A percentile compares a stretch with the other conserved stretches of the same genome.
Evolutionary conservation across 1,140 invertebrate genomes (phyloP).

Genomic region (Colletes gigas): DNA sequence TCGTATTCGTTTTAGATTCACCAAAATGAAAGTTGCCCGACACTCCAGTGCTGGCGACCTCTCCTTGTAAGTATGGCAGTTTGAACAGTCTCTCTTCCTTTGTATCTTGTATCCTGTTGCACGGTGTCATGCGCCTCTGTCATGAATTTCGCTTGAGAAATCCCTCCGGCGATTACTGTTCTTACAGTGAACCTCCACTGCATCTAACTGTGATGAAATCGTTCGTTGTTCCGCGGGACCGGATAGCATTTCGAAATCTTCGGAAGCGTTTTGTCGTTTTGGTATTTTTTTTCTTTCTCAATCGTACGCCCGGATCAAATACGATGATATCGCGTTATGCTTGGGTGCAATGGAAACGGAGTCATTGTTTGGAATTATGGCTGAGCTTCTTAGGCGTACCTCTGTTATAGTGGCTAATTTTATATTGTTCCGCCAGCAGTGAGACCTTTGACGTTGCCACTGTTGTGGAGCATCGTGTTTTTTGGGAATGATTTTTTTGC

Average conservation of each 20-base stretch:
- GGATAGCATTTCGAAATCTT: background rate
- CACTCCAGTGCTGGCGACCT: background rate
- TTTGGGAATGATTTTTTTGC: slow-evolving; percentile 27
- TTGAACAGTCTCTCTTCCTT: slow-evolving; percentile 20
- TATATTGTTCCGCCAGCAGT: slow-evolving; percentile 26
- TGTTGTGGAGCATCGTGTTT: slow-evolving; percentile 30
- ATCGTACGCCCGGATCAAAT: background rate
- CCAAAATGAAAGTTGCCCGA: background rate
- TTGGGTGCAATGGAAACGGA: slow-evolving; percentile 49
- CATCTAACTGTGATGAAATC: slow-evolving; percentile 45
- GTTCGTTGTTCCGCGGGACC: background rate
- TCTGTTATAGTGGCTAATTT: slow-evolving; percentile 41
- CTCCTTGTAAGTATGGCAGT: background rate
- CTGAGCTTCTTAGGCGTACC: slow-evolving; percentile 46
- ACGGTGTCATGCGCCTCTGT: slow-evolving; percentile 48
- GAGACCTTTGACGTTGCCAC: background rate
- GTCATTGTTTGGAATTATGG: slow-evolving; percentile 26
- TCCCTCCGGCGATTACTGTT: slow-evolving; percentile 22
- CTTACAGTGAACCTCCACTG: slow-evolving; percentile 32
- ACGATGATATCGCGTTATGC: background rate
- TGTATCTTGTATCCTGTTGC: slow-evolving; percentile 33
- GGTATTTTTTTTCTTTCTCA: background rate
- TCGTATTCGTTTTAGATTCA: background rate
- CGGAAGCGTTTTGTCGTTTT: background rate
- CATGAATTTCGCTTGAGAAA: slow-evolving; percentile 41